Evolutionary conservation across 2,888 invertebrate genomes (phyloP).

Genomic region (Helobdella robusta): DNA sequence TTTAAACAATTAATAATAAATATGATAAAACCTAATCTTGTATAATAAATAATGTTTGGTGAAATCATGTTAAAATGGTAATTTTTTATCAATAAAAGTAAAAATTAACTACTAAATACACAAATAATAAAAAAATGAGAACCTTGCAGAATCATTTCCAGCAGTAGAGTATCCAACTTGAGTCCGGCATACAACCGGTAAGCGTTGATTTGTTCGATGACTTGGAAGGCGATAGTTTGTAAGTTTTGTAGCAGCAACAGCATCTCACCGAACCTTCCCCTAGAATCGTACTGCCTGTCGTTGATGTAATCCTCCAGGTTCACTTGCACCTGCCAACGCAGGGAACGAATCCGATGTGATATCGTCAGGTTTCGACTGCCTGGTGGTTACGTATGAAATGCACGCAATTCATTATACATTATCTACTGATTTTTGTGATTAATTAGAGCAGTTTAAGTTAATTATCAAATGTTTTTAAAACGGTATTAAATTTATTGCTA

Average conservation of each 20-base stretch:
- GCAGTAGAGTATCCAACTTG: slow-evolving; percentile 81
- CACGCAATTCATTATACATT: too few relatives aligned
- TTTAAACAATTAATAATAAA: background rate
- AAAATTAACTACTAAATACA: too few relatives aligned
- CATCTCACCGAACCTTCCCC: slow-evolving; percentile 86
- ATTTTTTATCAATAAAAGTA: too few relatives aligned
- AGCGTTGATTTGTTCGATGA: slow-evolving; percentile 95
- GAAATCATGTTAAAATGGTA: too few relatives aligned
- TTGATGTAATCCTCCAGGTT: slow-evolving; percentile 92
- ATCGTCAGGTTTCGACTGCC: too few relatives aligned
- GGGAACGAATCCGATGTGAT: slow-evolving; percentile 68
- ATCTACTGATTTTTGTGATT: too few relatives aligned
- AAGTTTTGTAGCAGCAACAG: slow-evolving; percentile 81
- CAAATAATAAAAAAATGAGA: too few relatives aligned
- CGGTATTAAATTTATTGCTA: too few relatives aligned
- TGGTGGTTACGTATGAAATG: too few relatives aligned
- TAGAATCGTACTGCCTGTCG: slow-evolving; percentile 79
- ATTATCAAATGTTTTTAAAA: too few relatives aligned
- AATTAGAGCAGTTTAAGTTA: too few relatives aligned
- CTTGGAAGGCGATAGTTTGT: slow-evolving; percentile 92
- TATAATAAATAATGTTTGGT: background rate
- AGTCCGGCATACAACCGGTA: slow-evolving; percentile 87
- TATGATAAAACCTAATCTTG: background rate
- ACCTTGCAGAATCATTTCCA: slow-evolving; percentile 93
- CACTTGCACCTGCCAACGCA: slow-evolving; percentile 79